Base-by-base conservation (phyloP, 2,797 vertebrate genomes). In the Todus mexicanus region DNA sequence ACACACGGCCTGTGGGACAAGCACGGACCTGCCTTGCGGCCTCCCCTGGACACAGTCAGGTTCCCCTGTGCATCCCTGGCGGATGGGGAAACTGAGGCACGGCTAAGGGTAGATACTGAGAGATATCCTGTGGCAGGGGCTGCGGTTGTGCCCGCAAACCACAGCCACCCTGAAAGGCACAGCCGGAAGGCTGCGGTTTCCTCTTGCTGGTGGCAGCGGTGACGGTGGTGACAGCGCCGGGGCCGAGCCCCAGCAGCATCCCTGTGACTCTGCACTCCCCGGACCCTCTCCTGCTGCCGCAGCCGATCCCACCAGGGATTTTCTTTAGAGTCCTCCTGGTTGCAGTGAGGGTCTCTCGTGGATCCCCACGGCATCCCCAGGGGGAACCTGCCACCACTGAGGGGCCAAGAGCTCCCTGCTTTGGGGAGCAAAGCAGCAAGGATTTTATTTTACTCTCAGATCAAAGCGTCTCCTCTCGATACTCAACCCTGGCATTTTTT, bases 51-150 rank as follows among this genome's bases (percentile, higher is more conserved):
- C 25, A 19, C 51, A 53, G 29, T 17, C 31, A 26, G 63, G 33
- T 47, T 66, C 25, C 66, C 50, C 51, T 13, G 29, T 2, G 35
- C 25, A 5, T 45, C 0, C 2, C 35, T 19, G 64, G 29, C 14
- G 6, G 53, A 70, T 0, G 10, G 57, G 66, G 89, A 93, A 82
- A 92, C 84, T 40, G 95, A 95, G 87, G 94, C 81, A 92, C 5
- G 0, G 54, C 45, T 2, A 1, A 50, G 54, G 57, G 33, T 7
- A 17, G 23, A 53, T 53, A 53, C 29, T 31, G 29, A 53, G 53
- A 66, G 42, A 26, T 6, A 81, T 14, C 69, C 18, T 7, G 51
- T 25, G 11, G 66, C 31, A 35, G 70, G 70, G 73, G 8, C 50
- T 90, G 92, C 1, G 77, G 94, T 87, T 1, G 0, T 4, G 4